Conservation (phyloP, 2,113 vertebrate genomes). For the Lethenteron camtschaticum region DNA sequence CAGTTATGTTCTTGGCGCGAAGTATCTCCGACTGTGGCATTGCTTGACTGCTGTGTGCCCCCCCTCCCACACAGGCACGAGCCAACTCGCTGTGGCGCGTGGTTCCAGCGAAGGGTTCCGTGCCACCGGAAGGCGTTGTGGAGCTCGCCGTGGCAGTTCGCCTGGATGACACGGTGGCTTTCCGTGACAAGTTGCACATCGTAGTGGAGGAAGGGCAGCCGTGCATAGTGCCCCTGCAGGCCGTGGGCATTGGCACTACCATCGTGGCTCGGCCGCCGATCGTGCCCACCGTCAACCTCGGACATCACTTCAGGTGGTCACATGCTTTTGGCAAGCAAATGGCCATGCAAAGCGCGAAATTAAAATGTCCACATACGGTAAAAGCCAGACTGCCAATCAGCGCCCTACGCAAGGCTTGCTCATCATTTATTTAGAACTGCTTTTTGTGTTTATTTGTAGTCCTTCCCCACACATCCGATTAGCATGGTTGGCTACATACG, state of each 20-base stretch:
- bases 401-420: too few species aligned
- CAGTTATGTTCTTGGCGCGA: too few species aligned
- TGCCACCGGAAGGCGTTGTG: slow-evolving; percentile 24
- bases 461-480: too few species aligned
- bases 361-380: too few species aligned
- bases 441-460: too few species aligned
- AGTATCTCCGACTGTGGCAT: too few species aligned
- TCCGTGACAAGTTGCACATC: slow-evolving; percentile 31
- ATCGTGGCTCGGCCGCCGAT: slow-evolving; percentile 42
- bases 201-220: slow-evolving; percentile 24
- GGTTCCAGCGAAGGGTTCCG: slow-evolving; percentile 30
- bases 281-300: slow-evolving; percentile 33
- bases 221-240: slow-evolving; percentile 22
- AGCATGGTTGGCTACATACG: too few species aligned
- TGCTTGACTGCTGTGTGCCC: too few species aligned
- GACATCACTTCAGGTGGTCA: slow-evolving; percentile 41
- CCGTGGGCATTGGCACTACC: slow-evolving; percentile 39
- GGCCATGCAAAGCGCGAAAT: too few species aligned
- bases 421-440: too few species aligned
- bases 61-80: slow-evolving; percentile 16
- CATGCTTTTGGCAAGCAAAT: too few species aligned
- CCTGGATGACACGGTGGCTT: slow-evolving; percentile 31
- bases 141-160: slow-evolving; percentile 31
- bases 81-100: slow-evolving; percentile 27
- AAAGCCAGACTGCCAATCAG: too few species aligned